Conservation (phyloP, 1,140 invertebrate species). For the Drosophila bipectinata region DNA sequence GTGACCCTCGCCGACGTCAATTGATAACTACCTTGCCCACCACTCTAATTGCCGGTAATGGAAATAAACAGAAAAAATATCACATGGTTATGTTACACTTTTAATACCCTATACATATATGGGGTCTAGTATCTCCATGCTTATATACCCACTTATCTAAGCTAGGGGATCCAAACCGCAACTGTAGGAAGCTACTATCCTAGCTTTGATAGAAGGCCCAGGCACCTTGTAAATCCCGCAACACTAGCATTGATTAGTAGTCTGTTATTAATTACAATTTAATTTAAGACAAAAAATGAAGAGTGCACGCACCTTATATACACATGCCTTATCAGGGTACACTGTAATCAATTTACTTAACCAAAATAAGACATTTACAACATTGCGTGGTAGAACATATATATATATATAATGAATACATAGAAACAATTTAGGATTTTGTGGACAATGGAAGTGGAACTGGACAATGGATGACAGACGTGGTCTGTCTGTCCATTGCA, state of each 20-base stretch:
- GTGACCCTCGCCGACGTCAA: not conserved
- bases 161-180: no score
- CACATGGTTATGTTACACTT: not conserved
- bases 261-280: not conserved
- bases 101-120: not conserved
- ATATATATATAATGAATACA: constrained; percentile 10
- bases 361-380: constrained; percentile 39
- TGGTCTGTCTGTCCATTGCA: not conserved
- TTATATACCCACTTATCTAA: no score
- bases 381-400: constrained; percentile 15
- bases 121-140: not conserved
- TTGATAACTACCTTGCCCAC: not conserved
- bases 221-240: not conserved
- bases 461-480: no score
- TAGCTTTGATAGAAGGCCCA: not conserved
- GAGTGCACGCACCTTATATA: not conserved
- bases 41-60: not conserved
- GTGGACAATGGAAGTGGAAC: not conserved
- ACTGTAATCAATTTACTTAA: constrained; percentile 37
- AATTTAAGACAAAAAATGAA: not conserved
- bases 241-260: not conserved
- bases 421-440: constrained; percentile 1
- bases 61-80: no score
- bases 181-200: no score
- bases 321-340: constrained; percentile 29